phyloP scores from a whole-genome alignment of 2,797 vertebrate genomes.

The Rhynchotus rufescens region DNA sequence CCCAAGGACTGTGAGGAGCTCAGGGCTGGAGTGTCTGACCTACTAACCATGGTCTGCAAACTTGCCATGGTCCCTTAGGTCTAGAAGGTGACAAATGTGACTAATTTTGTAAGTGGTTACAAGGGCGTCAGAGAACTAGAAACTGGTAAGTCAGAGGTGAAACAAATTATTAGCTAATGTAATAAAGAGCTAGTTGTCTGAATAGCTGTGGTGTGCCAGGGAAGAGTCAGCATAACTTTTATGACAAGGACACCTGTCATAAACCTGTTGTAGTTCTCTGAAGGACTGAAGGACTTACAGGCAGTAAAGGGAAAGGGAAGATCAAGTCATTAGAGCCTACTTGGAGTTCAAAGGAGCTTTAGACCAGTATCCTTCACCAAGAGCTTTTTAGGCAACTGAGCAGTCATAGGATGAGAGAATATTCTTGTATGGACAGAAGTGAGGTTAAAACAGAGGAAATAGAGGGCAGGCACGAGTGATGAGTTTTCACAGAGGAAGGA shows the following conservation, averaged over 20 bases:
- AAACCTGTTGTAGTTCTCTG: neutral
- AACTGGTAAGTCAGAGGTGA: neutral
- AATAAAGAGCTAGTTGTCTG: neutral
- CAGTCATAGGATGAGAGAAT: neutral
- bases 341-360: neutral
- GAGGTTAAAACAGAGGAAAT: neutral
- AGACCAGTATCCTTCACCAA: neutral
- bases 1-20: no score
- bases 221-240: neutral
- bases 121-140: neutral
- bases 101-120: neutral
- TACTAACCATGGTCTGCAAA: no score
- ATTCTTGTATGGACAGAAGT: neutral
- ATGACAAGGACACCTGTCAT: neutral
- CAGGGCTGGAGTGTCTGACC: no score
- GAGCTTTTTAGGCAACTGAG: neutral
- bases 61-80: neutral
- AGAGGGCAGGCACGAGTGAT: neutral
- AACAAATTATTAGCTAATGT: slow-evolving; percentile 26
- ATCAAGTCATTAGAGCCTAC: neutral
- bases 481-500: neutral
- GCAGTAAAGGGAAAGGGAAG: neutral
- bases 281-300: neutral
- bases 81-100: neutral
- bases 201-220: slow-evolving; percentile 27